These are phyloP conservation scores for Choristoneura fumiferana DNA, from an alignment of 1,140 invertebrate genomes.

Conservation along the genomic window DNA sequence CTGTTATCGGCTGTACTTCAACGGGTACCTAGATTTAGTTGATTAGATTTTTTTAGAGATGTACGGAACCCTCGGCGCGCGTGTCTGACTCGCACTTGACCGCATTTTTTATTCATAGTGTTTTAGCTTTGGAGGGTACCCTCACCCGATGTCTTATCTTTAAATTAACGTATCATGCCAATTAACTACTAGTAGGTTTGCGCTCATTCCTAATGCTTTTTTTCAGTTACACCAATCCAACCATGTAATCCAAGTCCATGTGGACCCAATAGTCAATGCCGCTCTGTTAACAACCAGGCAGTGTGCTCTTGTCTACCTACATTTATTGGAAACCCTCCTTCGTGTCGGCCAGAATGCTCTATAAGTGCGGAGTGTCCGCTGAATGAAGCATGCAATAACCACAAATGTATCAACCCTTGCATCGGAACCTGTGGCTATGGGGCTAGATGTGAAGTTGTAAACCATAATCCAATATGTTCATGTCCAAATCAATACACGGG, in stretches of 20 bases:
- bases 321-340: conserved; percentile 85
- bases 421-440: conserved; percentile 86
- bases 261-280: conserved; percentile 86
- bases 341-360: conserved; percentile 86
- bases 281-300: conserved; percentile 80
- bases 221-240: conserved; percentile 52
- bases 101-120: too few relatives aligned
- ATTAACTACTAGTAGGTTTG: too few relatives aligned
- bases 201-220: too few relatives aligned
- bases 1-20: too few relatives aligned
- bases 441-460: conserved; percentile 87
- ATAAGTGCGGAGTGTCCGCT: conserved; percentile 84
- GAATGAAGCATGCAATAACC: conserved; percentile 83
- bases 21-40: too few relatives aligned
- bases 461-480: conserved; percentile 87
- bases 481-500: conserved; percentile 82
- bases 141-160: too few relatives aligned
- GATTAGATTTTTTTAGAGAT: too few relatives aligned
- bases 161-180: too few relatives aligned
- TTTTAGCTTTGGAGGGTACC: too few relatives aligned
- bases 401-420: conserved; percentile 85
- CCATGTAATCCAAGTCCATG: conserved; percentile 85
- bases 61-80: too few relatives aligned
- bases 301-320: conserved; percentile 86
- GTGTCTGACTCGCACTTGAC: too few relatives aligned